Conservation (phyloP, 2,113 vertebrate species). For the Odocoileus virginianus region DNA sequence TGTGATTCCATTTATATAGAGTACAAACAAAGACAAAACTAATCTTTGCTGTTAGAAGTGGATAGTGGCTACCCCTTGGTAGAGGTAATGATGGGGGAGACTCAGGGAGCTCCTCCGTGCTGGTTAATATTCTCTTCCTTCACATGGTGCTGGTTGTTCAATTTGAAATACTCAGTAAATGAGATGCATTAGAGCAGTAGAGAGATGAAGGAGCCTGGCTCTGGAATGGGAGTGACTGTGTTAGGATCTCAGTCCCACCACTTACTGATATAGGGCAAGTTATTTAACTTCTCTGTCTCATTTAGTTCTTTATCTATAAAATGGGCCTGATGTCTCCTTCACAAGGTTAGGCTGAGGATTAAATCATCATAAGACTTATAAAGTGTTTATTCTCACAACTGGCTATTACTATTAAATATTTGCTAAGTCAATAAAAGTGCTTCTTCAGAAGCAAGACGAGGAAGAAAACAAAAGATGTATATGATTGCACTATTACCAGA, state of each 20-base stretch:
- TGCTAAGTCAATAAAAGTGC: background rate
- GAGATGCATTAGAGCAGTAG: background rate
- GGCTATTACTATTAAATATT: background rate
- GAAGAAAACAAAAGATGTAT: background rate
- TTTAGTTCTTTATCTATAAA: constrained; percentile 21
- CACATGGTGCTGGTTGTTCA: background rate
- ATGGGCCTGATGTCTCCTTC: background rate
- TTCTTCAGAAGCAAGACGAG: constrained; percentile 30
- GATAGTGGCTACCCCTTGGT: background rate
- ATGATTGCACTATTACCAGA: background rate
- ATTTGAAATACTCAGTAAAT: background rate
- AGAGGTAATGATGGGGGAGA: background rate
- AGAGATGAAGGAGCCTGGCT: background rate
- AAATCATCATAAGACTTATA: background rate
- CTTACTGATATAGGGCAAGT: background rate
- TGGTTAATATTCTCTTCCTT: background rate
- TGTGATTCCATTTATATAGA: background rate
- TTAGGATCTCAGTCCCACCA: background rate
- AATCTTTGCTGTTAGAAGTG: background rate
- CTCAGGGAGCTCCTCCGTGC: background rate
- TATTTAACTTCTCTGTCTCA: background rate
- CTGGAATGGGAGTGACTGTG: background rate
- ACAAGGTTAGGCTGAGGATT: background rate
- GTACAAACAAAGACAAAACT: background rate
- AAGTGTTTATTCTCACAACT: background rate